phyloP scores from a whole-genome alignment of 2,797 vertebrate species.

The Molossus molossus region DNA sequence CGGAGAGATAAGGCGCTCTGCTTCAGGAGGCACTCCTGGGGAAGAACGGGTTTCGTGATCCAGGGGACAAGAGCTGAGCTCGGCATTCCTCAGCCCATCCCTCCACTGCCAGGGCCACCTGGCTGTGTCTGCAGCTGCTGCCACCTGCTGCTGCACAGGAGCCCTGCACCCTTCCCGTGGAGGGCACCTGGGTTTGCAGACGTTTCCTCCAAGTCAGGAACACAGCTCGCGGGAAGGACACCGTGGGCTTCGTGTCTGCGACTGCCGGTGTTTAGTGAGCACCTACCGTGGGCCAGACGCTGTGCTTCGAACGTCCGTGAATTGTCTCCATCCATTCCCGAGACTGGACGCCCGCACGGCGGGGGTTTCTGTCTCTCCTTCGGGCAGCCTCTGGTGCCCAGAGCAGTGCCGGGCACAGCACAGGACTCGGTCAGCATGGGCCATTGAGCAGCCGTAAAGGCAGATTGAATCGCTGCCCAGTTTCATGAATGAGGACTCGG shows the following conservation, averaged over 20 bases:
- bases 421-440: neutral
- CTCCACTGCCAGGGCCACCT: neutral
- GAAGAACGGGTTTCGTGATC: slow-evolving; percentile 78
- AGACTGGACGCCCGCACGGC: neutral
- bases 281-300: neutral
- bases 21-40: slow-evolving; percentile 56
- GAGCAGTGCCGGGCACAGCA: neutral
- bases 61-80: slow-evolving; percentile 66
- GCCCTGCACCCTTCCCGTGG: neutral
- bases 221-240: neutral
- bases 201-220: neutral
- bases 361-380: neutral
- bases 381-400: neutral
- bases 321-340: neutral
- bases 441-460: neutral
- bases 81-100: neutral
- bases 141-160: slow-evolving; percentile 52
- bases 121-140: slow-evolving; percentile 74
- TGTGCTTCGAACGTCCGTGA: neutral
- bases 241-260: neutral
- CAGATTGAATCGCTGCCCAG: neutral
- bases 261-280: neutral
- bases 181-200: fast-evolving
- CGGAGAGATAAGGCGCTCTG: slow-evolving; percentile 72
- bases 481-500: neutral